A percentile compares a stretch with the other conserved stretches of the same genome.
Evolutionary conservation across 1,140 invertebrate genomes (phyloP).

Genomic region (Lepidurus arcticus): DNA sequence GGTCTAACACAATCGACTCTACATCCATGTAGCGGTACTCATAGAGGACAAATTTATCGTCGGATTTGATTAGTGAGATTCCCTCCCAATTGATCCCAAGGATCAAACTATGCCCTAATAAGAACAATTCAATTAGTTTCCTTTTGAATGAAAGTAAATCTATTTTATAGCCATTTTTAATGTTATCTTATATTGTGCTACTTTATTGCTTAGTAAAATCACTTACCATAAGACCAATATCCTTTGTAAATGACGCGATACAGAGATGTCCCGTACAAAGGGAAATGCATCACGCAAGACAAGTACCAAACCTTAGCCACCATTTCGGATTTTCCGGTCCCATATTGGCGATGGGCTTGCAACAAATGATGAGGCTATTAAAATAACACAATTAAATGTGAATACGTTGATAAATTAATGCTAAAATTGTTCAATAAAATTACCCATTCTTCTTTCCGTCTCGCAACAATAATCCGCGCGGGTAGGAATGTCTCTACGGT

Average conservation of each 20-base stretch:
- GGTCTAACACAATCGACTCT: constrained; percentile 83
- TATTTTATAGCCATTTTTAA: background rate
- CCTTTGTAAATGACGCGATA: constrained; percentile 86
- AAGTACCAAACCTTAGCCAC: constrained; percentile 90
- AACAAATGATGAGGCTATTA: constrained; percentile 50
- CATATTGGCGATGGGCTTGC: constrained; percentile 82
- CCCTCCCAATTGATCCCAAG: constrained; percentile 88
- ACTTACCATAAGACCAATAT: constrained; percentile 79
- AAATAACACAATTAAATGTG: constrained; percentile 4
- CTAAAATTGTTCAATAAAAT: constrained; percentile 35
- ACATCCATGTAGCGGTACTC: constrained; percentile 83
- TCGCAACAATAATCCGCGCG: constrained; percentile 63
- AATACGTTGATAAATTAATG: background rate
- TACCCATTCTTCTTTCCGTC: constrained; percentile 71
- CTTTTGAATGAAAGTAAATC: too few species aligned
- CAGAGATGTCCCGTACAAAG: constrained; percentile 88
- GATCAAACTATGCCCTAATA: constrained; percentile 53
- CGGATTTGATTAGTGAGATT: constrained; percentile 77
- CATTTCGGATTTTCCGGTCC: constrained; percentile 78
- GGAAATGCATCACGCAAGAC: constrained; percentile 95
- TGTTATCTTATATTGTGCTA: background rate
- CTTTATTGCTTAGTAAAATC: background rate
- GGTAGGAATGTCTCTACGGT: constrained; percentile 74
- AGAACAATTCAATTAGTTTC: background rate
- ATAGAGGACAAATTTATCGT: constrained; percentile 81